phyloP scores from a whole-genome alignment of 2,113 vertebrate species.

The Ictidomys tridecemlineatus region DNA sequence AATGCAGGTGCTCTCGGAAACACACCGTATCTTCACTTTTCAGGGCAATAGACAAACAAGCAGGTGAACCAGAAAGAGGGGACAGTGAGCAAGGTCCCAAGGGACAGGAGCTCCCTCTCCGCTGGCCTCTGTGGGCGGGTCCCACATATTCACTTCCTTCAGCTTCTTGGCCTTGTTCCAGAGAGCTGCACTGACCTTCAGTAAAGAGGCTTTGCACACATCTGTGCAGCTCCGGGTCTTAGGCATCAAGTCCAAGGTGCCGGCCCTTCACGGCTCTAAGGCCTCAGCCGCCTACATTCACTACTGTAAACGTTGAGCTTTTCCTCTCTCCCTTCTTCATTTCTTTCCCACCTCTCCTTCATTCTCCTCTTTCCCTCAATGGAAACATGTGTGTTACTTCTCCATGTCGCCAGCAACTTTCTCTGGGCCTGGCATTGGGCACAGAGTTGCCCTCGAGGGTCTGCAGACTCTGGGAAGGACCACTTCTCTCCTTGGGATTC shows the following conservation, averaged over 20 bases:
- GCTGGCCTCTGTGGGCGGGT: fast-evolving
- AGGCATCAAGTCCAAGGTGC: background rate
- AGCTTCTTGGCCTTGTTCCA: background rate
- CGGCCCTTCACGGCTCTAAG: background rate
- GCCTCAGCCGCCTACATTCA: background rate
- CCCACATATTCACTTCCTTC: background rate
- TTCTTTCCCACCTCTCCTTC: background rate
- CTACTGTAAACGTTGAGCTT: background rate
- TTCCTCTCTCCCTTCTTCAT: background rate
- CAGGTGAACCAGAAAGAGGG: background rate
- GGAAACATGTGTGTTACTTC: background rate
- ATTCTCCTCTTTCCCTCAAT: background rate
- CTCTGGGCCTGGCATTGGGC: background rate
- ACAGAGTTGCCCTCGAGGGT: background rate
- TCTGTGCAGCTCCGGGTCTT: background rate
- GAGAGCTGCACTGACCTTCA: background rate
- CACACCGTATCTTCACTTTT: background rate
- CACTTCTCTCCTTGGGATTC: fast-evolving
- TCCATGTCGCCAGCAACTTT: background rate
- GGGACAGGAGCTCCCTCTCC: background rate
- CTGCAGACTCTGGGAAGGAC: background rate
- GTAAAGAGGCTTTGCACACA: background rate
- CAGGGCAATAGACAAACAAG: background rate
- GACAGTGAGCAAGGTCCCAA: fast-evolving
- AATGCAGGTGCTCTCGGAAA: background rate